Evolutionary conservation across 2,888 invertebrate genomes (phyloP).

Genomic region (Stenichneumon culpator): DNA sequence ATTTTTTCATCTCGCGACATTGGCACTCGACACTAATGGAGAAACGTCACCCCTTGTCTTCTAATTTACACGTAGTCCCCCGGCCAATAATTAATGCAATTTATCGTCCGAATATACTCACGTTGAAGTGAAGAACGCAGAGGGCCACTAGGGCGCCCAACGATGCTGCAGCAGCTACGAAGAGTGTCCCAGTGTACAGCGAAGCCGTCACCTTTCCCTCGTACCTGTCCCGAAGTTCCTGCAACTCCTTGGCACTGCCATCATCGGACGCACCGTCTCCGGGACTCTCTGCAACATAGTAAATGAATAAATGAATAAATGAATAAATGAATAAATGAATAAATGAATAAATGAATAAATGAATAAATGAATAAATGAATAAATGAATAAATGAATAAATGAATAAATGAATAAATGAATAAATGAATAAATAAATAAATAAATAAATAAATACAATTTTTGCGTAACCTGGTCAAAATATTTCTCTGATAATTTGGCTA

Average conservation of each 20-base stretch:
- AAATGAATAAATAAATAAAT: too few relatives aligned
- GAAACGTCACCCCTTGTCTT: neutral
- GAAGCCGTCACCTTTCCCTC: conserved; percentile 89
- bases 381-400: neutral
- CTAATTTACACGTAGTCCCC: neutral
- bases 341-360: too few relatives aligned
- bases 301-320: neutral
- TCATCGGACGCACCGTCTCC: conserved; percentile 72
- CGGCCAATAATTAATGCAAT: neutral
- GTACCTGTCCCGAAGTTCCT: conserved; percentile 82
- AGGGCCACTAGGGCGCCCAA: conserved; percentile 88
- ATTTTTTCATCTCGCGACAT: conserved; percentile 8
- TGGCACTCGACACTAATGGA: neutral
- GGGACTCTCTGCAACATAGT: conserved; percentile 72
- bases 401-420: too few relatives aligned
- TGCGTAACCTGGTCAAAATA: neutral
- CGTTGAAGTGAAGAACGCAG: conserved; percentile 87
- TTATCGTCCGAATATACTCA: conserved; percentile 83
- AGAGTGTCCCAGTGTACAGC: conserved; percentile 90
- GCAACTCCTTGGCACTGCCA: conserved; percentile 79
- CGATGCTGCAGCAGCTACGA: conserved; percentile 89
- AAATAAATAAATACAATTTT: too few relatives aligned
- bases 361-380: too few relatives aligned
- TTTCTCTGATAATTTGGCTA: too few relatives aligned
- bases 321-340: too few relatives aligned